A percentile compares a stretch with the other conserved stretches of the same genome.
Conservation (phyloP, 2,113 vertebrate species). For the Pachypanchax playfairii region DNA sequence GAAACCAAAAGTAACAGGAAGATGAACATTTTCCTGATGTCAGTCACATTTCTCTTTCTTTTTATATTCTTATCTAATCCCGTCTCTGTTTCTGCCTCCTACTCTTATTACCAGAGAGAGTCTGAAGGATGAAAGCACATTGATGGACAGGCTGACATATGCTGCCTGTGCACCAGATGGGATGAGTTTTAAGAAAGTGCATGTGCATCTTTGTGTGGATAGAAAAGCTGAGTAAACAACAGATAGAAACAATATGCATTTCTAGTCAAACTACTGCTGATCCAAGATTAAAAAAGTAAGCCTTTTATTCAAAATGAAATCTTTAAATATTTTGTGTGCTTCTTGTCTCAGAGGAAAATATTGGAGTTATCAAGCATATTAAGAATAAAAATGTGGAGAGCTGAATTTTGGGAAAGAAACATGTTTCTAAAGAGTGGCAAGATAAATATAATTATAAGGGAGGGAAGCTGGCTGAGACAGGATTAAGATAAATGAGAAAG, state of each 20-base stretch:
- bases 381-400: neutral
- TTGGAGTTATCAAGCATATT: neutral
- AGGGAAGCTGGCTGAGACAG: too few species aligned
- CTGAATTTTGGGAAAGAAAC: too few species aligned
- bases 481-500: neutral
- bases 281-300: slow-evolving; percentile 27
- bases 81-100: slow-evolving; percentile 13
- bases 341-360: neutral
- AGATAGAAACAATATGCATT: slow-evolving; percentile 50
- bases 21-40: neutral
- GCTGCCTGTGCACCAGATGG: slow-evolving; percentile 54
- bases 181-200: slow-evolving; percentile 32
- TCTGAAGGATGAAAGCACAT: slow-evolving; percentile 20
- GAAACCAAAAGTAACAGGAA: neutral
- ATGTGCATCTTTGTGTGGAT: slow-evolving; percentile 12
- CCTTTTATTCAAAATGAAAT: slow-evolving; percentile 7
- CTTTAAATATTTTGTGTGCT: slow-evolving; percentile 3
- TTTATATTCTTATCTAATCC: neutral
- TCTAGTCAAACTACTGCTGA: slow-evolving; percentile 26
- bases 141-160: slow-evolving; percentile 62
- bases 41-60: neutral
- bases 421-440: too few species aligned
- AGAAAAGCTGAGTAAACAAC: slow-evolving; percentile 44
- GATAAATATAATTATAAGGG: too few species aligned
- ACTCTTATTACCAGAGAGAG: slow-evolving; percentile 14